Evolutionary conservation across 2,888 invertebrate species (phyloP).

Genomic region (Drosophila crucigera): DNA sequence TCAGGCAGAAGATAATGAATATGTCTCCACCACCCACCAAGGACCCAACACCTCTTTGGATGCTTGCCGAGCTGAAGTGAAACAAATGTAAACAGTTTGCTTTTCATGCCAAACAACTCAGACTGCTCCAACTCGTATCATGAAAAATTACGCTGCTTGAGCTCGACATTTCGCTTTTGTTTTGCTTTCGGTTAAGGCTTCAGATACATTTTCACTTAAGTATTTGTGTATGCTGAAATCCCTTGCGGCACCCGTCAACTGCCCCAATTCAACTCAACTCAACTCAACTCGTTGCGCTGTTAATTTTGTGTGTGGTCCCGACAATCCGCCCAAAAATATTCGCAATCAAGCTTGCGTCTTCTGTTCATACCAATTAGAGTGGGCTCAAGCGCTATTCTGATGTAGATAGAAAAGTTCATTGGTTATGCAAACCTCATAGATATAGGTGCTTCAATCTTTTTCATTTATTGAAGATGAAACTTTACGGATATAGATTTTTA

Average conservation of each 20-base stretch:
- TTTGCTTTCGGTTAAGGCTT: slow-evolving; percentile 26
- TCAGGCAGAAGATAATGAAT: slow-evolving; percentile 30
- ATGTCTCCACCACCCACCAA: slow-evolving; percentile 5
- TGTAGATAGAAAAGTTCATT: not conserved
- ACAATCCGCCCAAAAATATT: slow-evolving; percentile 48
- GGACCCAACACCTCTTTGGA: not conserved
- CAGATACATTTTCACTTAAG: slow-evolving; percentile 55
- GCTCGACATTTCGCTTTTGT: slow-evolving; percentile 28
- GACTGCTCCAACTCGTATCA: slow-evolving; percentile 33
- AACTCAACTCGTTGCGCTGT: slow-evolving; percentile 33
- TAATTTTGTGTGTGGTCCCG: slow-evolving; percentile 43
- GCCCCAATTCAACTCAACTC: not conserved
- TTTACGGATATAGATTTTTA: not conserved
- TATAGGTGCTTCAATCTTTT: not conserved
- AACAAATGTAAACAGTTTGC: slow-evolving; percentile 77
- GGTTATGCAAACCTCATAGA: not conserved
- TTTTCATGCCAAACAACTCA: slow-evolving; percentile 57
- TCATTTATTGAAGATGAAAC: not conserved
- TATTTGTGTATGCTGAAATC: slow-evolving; percentile 48
- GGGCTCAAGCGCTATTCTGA: not conserved
- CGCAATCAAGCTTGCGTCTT: slow-evolving; percentile 38
- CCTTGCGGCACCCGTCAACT: slow-evolving; percentile 30
- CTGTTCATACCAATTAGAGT: not conserved
- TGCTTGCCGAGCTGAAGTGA: slow-evolving; percentile 38
- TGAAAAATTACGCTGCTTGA: slow-evolving; percentile 67